These are phyloP conservation scores for Drosophila mayri DNA, from an alignment of 1,140 invertebrate species.

Conservation along the genomic window DNA sequence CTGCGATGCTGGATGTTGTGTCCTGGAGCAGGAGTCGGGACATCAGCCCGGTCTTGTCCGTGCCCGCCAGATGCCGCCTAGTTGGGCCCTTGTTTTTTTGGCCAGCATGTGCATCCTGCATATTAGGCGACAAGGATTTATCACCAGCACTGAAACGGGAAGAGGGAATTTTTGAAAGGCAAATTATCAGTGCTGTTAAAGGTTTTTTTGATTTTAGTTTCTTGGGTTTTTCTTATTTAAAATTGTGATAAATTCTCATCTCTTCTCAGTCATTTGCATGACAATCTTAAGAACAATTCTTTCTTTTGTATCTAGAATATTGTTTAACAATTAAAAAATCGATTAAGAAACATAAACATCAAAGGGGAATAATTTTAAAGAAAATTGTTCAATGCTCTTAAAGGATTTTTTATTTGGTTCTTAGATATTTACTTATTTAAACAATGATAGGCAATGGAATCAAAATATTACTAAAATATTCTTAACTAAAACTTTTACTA, in stretches of 20 bases:
- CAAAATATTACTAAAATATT: no score
- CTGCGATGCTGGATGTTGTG: conserved; percentile 4
- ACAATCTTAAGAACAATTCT: background rate
- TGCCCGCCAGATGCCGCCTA: conserved; percentile 20
- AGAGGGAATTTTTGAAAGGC: background rate
- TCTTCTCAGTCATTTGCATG: background rate
- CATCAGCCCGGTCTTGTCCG: conserved; percentile 24
- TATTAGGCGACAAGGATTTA: conserved; percentile 77
- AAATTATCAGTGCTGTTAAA: background rate
- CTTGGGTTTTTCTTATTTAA: background rate
- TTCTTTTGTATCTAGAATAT: background rate
- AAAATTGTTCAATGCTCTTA: no score
- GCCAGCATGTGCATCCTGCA: conserved; percentile 53
- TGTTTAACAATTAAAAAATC: background rate
- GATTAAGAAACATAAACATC: background rate
- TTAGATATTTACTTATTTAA: no score
- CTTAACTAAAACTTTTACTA: no score
- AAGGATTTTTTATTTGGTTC: no score
- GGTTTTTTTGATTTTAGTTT: background rate
- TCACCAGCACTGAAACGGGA: conserved; percentile 38
- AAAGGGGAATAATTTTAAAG: no score
- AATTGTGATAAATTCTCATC: background rate
- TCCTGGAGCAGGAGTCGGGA: background rate
- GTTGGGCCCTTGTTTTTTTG: conserved; percentile 19
- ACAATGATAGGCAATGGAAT: no score